Base-by-base conservation (phyloP, 2,888 invertebrate species). In the Nycteola revayana region DNA sequence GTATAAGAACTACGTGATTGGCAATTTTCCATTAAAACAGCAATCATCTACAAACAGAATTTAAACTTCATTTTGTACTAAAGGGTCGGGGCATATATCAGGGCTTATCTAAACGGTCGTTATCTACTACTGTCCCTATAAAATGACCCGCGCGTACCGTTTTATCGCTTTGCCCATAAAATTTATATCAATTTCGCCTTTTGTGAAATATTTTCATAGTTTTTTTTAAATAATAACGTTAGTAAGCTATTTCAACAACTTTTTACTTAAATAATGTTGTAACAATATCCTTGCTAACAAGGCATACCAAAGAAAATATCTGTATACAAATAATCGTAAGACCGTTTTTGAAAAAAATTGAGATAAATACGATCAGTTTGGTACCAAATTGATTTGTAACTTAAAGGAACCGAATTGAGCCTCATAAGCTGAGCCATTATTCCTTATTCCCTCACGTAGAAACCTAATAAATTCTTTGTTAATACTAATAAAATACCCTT, bases 301-400 rank as follows among this genome's bases (percentile, higher is more conserved):
- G n/a, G n/a, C n/a, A n/a, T n/a, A n/a, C n/a, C 14, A 5, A 8
- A 21, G 23, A 29, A 11, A 23, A 5, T n/a, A 1, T 28, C 33
- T 52, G 47, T 48, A 36, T 53, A 35, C 33, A 24, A 37, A 50
- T 10, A 24, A 25, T 18, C 23, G 22, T 48, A 32, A 40, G 11
- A 49, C 23, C 36, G 48, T 33, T 34, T 29, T 20, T 23, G 36
- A 25, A 27, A 36, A 7, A 36, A 45, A 58, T 45, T 45, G 29
- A 43, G 59, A 56, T 58, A 36, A 45, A 56, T 58, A 38, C 22
- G 21, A 17, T 32, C 41, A 33, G 54, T 56, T 54, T 50, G 36
- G 28, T 37, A 42, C 18, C 36, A 25, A 37, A 54, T 50, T 32
- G 40, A 36, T n/a, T n/a, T n/a, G n/a, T n/a, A n/a, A n/a, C n/a